Base-by-base conservation (phyloP, 2,797 vertebrate species). In the Crocidura indochinensis region DNA sequence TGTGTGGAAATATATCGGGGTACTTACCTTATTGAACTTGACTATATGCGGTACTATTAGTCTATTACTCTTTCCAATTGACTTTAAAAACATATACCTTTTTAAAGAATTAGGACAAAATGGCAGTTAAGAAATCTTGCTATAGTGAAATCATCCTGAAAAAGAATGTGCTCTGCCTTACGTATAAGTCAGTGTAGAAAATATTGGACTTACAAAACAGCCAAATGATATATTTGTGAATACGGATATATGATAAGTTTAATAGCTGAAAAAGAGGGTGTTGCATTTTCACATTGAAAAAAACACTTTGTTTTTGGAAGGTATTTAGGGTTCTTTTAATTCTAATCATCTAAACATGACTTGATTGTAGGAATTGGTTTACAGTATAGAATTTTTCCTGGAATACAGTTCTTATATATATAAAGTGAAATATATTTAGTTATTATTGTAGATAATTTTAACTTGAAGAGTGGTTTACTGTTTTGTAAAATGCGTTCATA, bases 261-360 rank as follows among this genome's bases (percentile, higher is more conserved):
- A 64, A 73, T 88, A 67, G 83, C 83, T 81, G 75, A 74, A 82
- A 87, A 92, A 69, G 62, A 90, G 11, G 46, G 76, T 84, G 53
- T 68, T 82, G n/a, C 75, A 73, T 93, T 96, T 95, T 95, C 91
- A 95, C 83, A 84, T 78, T 90, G 80, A 88, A 95, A 93, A 90
- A 73, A 84, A 88, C 84, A 46, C 84, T 87, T 93, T 60, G 73
- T 17, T 87, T 91, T 86, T 93, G 83, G 76, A 91, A 93, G 86
- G 68, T 87, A 60, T 94, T 96, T 84, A 95, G 84, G 22, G 14
- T 95, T 94, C 88, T 73, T 91, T 94, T 79, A 93, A 67, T 94
- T 92, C 93, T 95, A 73, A 94, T 84, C 19, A 65, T 65, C 87
- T 46, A 49, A 85, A 62, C 72, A 56, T 87, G 67, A 69, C 91